Conservation (phyloP, 2,888 invertebrate species). For the Agrochola lota region DNA sequence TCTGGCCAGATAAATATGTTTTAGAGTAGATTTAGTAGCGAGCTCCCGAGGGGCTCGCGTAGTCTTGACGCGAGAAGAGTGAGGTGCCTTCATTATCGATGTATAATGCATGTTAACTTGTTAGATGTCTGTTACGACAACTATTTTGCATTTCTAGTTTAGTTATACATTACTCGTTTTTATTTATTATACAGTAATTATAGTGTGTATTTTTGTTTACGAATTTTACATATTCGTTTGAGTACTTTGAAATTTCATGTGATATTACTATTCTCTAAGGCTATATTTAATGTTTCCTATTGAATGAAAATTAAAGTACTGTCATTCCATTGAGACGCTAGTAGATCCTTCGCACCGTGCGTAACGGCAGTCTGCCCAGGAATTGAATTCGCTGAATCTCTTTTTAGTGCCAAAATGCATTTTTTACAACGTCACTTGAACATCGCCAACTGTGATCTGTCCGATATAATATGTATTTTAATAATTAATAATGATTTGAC, state of each 20-base stretch:
- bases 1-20: conserved; percentile 85
- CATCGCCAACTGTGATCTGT: conserved; percentile 84
- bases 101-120: conserved; percentile 85
- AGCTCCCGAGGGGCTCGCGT: conserved; percentile 40
- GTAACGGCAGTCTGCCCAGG: conserved; percentile 53
- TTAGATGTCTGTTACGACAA: conserved; percentile 83
- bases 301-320: conserved; percentile 75
- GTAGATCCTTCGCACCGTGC: conserved; percentile 57
- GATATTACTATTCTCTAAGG: conserved; percentile 88
- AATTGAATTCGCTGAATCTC: conserved; percentile 81
- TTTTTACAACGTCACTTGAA: conserved; percentile 77
- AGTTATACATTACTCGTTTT: conserved; percentile 88
- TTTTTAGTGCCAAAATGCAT: conserved; percentile 87
- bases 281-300: conserved; percentile 80
- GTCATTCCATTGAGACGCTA: conserved; percentile 81
- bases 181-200: conserved; percentile 88
- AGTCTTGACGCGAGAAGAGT: conserved; percentile 72
- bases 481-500: conserved; percentile 74
- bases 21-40: conserved; percentile 74
- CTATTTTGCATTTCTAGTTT: conserved; percentile 89
- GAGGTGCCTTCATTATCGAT: conserved; percentile 84
- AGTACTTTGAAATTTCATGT: conserved; percentile 88
- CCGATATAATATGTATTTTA: conserved; percentile 77
- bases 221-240: conserved; percentile 84
- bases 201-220: conserved; percentile 87